Percentiles rank a stretch among this genome's conserved stretches.
These are phyloP conservation scores for Hermaeophaga mercurialis DNA, from an alignment of 2,888 invertebrate genomes.

Conservation along the genomic window DNA sequence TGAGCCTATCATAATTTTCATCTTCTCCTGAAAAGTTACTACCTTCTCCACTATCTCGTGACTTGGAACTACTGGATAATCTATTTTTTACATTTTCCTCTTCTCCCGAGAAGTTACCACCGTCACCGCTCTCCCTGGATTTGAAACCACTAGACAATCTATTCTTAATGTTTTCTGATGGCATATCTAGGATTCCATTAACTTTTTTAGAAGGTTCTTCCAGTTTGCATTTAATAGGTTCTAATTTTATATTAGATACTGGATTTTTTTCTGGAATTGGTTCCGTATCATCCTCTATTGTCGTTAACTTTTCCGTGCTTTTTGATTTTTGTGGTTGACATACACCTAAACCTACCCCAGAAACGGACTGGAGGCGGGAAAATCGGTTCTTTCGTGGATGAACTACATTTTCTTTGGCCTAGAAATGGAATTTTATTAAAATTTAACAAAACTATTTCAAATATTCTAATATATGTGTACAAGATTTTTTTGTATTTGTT, in stretches of 20 bases:
- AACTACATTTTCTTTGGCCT: constrained; percentile 41
- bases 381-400: constrained; percentile 40
- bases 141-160: constrained; percentile 59
- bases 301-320: constrained; percentile 29
- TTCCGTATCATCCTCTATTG: constrained; percentile 23
- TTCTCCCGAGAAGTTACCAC: constrained; percentile 27
- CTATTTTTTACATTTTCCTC: constrained; percentile 64
- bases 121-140: constrained; percentile 36
- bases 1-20: background rate
- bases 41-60: constrained; percentile 35
- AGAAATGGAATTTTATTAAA: too few species aligned
- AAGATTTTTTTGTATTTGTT: too few species aligned
- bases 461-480: too few species aligned
- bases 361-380: constrained; percentile 39
- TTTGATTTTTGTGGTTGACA: constrained; percentile 24
- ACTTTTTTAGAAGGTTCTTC: constrained; percentile 44
- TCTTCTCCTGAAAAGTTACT: constrained; percentile 24
- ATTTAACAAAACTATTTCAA: too few species aligned
- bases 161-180: constrained; percentile 64
- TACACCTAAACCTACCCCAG: constrained; percentile 37
- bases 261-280: constrained; percentile 50
- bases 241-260: constrained; percentile 54
- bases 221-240: constrained; percentile 39
- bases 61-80: constrained; percentile 56
- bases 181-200: constrained; percentile 58